Evolutionary conservation across 2,113 vertebrate genomes (phyloP).

Genomic region (Cynocephalus volans): DNA sequence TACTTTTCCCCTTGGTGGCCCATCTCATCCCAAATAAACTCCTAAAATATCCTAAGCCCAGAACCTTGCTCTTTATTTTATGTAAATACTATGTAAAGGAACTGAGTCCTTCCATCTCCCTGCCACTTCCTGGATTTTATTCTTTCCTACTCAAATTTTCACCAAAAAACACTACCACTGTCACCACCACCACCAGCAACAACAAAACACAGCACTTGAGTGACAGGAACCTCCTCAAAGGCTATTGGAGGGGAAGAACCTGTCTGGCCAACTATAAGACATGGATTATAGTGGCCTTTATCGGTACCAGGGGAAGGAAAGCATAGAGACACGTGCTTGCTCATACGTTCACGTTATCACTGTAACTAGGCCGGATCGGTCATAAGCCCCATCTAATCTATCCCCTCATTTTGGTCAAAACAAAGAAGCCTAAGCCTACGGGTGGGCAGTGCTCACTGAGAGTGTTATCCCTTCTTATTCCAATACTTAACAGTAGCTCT

Average conservation of each 20-base stretch:
- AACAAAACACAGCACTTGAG: not conserved
- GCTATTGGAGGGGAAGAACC: not conserved
- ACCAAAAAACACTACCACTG: not conserved
- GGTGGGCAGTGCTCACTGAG: not conserved
- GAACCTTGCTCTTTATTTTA: not conserved
- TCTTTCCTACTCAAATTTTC: not conserved
- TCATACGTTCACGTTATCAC: not conserved
- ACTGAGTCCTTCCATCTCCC: not conserved
- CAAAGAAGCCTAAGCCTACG: not conserved
- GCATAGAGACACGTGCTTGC: not conserved
- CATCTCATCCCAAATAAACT: not conserved
- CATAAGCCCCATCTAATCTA: not conserved
- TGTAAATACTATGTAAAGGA: not conserved
- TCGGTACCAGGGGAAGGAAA: not conserved
- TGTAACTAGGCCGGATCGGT: not conserved
- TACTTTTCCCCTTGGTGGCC: not conserved
- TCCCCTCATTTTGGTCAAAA: not conserved
- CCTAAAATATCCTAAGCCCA: not conserved
- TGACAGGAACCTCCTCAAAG: not conserved
- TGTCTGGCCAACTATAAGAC: not conserved
- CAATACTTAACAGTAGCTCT: not conserved
- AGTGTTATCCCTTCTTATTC: not conserved
- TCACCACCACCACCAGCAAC: not conserved
- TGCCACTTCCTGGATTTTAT: not conserved
- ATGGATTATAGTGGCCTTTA: not conserved